Base-by-base conservation (phyloP, 2,797 vertebrate species). In the Lophotriccus pileatus region DNA sequence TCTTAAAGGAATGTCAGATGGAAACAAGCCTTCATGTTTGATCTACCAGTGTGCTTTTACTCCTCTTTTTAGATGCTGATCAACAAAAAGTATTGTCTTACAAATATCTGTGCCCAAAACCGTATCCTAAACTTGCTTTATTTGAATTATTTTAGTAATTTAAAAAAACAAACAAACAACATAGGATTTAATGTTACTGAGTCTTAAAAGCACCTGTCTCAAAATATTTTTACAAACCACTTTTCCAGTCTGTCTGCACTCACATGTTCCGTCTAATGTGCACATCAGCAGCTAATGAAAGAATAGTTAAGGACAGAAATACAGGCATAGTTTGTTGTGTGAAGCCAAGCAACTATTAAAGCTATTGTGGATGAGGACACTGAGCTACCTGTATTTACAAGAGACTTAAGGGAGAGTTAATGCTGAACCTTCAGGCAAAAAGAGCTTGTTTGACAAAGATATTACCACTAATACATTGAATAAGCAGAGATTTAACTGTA, bases 401-500 rank as follows among this genome's bases (percentile, higher is more conserved):
- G 37, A 93, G 90, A 87, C 55, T 96, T 97, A 95, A 93, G 47
- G 17, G 49, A 85, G 77, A 43, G 84, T 94, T 95, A 97, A 75
- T 79, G 67, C 22, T 55, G 68, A 91, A 94, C 28, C 44, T 94
- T 64, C 43, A 23, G 70, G 72, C 39, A 91, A 82, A 91, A 97
- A 92, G 76, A 95, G 37, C 52, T 94, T 84, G 46, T 96, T 96
- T 97, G 89, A 94, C 70, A 89, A 95, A 95, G 50, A 72, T 85
- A 78, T 84, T 93, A 76, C 34, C 34, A 72, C 58, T 92, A 94
- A 91, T 87, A 92, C 56, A 91, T 30, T 84, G 60, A 87, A 79
- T 92, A 96, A 97, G 63, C 72, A 94, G 78, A 96, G 83, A 87
- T 94, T 97, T 95, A 89, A 73, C 83, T 68, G 91, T 89, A 90